Conservation (phyloP, 2,113 vertebrate genomes). For the Sisor rabdophorus region DNA sequence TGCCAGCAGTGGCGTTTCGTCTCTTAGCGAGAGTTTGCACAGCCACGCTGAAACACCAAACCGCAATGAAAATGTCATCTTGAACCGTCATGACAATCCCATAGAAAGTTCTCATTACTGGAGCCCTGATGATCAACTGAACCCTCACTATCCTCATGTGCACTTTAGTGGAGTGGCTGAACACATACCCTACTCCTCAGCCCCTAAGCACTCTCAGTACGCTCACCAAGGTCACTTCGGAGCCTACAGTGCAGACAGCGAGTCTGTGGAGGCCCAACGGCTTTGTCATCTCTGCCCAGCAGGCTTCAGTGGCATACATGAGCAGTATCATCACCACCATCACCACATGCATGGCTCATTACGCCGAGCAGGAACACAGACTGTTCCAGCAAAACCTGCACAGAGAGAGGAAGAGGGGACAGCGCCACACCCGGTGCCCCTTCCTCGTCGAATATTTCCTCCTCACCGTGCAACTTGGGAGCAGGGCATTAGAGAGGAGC, state of each 20-base stretch:
- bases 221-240: constrained; percentile 73
- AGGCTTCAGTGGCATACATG: constrained; percentile 73
- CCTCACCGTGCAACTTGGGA: constrained; percentile 83
- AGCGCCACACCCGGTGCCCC: constrained; percentile 63
- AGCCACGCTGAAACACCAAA: constrained; percentile 37
- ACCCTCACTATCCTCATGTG: constrained; percentile 32
- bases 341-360: constrained; percentile 65
- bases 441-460: constrained; percentile 81
- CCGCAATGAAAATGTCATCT: constrained; percentile 53
- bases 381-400: constrained; percentile 85
- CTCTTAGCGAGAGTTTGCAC: constrained; percentile 81
- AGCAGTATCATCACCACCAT: constrained; percentile 72
- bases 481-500: constrained; percentile 82
- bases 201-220: constrained; percentile 68
- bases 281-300: constrained; percentile 76
- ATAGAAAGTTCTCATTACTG: constrained; percentile 87
- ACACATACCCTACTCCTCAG: constrained; percentile 62
- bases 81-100: constrained; percentile 82
- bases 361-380: constrained; percentile 73
- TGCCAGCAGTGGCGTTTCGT: constrained; percentile 92
- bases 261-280: constrained; percentile 59
- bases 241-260: constrained; percentile 52
- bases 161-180: constrained; percentile 32
- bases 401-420: constrained; percentile 81
- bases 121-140: constrained; percentile 68